Evolutionary conservation across 2,888 invertebrate species (phyloP).

Genomic region (Globia sparganii): DNA sequence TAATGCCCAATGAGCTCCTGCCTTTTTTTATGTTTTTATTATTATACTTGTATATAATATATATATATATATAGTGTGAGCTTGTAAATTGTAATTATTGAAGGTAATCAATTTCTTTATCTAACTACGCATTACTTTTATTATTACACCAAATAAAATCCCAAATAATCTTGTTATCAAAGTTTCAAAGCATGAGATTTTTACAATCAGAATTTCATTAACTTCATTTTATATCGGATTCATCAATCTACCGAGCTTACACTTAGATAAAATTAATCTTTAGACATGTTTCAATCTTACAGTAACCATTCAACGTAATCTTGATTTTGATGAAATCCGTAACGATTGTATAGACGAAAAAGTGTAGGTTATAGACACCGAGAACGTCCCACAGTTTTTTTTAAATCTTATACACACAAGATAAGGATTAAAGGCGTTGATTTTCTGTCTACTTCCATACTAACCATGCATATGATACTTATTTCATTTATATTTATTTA

Average conservation of each 20-base stretch:
- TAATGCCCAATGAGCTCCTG: too few relatives aligned
- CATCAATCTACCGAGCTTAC: slow-evolving; percentile 26
- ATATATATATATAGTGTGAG: too few relatives aligned
- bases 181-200: slow-evolving; percentile 14
- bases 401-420: not conserved
- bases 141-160: slow-evolving; percentile 8
- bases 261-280: slow-evolving; percentile 23
- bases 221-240: slow-evolving; percentile 33
- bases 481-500: not conserved
- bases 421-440: not conserved
- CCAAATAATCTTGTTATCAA: slow-evolving; percentile 17
- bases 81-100: too few relatives aligned
- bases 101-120: not conserved
- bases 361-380: not conserved
- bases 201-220: slow-evolving; percentile 21
- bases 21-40: not conserved
- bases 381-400: not conserved
- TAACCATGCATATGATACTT: not conserved
- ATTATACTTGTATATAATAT: too few relatives aligned
- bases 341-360: not conserved
- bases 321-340: slow-evolving; percentile 14
- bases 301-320: slow-evolving; percentile 14
- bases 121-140: not conserved
- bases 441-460: not conserved
- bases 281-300: slow-evolving; percentile 26